Conservation (phyloP, 64 coral and sea anemone species). For the Pocillopora damicornis region DNA sequence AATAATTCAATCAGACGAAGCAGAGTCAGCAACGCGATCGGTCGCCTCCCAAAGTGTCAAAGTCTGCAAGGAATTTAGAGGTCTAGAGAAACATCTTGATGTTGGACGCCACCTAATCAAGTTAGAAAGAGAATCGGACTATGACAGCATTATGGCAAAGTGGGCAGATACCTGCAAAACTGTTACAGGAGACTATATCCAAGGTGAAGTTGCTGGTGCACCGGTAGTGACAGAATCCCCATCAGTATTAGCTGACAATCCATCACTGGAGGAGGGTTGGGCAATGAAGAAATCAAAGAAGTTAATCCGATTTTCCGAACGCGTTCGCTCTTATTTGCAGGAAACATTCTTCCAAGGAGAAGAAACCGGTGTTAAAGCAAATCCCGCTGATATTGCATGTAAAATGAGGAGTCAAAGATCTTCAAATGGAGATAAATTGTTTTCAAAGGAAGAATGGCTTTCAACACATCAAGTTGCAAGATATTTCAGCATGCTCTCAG, state of each 20-base stretch:
- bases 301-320: background rate
- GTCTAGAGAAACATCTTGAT: background rate
- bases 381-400: slow-evolving; percentile 6
- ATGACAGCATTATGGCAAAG: background rate
- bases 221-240: background rate
- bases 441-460: slow-evolving; percentile 12
- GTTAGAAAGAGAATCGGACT: slow-evolving; percentile 5
- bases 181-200: background rate
- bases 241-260: background rate
- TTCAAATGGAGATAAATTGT: slow-evolving; percentile 6
- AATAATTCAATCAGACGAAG: no score
- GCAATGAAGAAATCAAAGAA: slow-evolving; percentile 12
- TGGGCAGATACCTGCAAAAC: background rate
- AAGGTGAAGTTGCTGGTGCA: background rate
- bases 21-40: background rate
- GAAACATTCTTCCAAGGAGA: slow-evolving; percentile 32
- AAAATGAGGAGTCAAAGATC: slow-evolving; percentile 10
- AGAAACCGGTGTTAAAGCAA: slow-evolving; percentile 25
- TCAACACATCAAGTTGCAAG: slow-evolving; percentile 22
- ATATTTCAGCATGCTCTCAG: slow-evolving; percentile 11
- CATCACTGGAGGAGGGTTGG: background rate
- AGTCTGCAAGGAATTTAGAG: background rate
- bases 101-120: background rate
- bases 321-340: background rate
- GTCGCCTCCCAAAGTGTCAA: background rate